Base-by-base conservation (phyloP, 2,797 vertebrate species). In the Malurus splendens region DNA sequence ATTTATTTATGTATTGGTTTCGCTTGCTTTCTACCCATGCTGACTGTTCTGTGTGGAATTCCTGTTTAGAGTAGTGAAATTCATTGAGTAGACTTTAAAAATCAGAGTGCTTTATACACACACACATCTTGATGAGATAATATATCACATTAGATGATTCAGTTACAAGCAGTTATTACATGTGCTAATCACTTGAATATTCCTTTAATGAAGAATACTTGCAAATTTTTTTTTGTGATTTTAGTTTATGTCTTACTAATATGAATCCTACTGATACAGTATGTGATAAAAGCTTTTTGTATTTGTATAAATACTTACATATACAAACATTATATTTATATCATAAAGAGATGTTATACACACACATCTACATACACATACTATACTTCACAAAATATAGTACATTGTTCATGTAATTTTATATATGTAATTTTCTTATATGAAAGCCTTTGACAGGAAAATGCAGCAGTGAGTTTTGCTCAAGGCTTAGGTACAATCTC, bases 1-100 rank as follows among this genome's bases (percentile, higher is more conserved):
- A 82, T 65, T 93, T 90, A 80, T 91, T 90, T 50, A 84, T 18
- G 22, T 68, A 75, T 85, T 41, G 28, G 27, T 75, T 90, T 83
- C 76, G 66, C 71, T 81, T 68, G 75, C 57, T 80, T 93, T 85
- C 75, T 33, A 72, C 51, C 61, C 25, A 50, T 42, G 62, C 55
- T 76, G 74, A 65, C 61, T 90, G 50, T 80, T 91, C n/a, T 90
- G 54, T 38, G 57, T 22, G 61, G 65, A 80, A 74, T 84, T 86
- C 48, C 44, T 77, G 38, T 71, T 86, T 38, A 44, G 23, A 50
- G 19, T 12, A 82, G 22, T n/a, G 13, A 73, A 75, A 82, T 20
- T 22, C 28, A 50, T 8, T 0, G 1, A 89, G 23, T 30, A 48
- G 32, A 66, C 59, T 87, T 73, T 38, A 54, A 83, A 68, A 92